phyloP scores from a whole-genome alignment of 2,888 invertebrate genomes.

The Onchidella celtica region DNA sequence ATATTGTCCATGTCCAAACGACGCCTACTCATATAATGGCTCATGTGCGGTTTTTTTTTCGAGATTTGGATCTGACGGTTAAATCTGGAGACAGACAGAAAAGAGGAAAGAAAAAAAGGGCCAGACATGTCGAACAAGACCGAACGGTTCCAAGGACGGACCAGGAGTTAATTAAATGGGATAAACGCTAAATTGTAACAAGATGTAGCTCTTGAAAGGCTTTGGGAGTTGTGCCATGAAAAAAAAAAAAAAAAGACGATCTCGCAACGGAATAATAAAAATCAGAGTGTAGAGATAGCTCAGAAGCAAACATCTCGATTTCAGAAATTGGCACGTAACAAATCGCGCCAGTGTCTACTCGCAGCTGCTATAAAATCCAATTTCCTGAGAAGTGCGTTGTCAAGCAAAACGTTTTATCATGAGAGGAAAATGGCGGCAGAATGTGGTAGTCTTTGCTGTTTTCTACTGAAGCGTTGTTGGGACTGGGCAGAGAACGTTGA shows the following conservation, averaged over 20 bases:
- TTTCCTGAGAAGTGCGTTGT: slow-evolving; percentile 24
- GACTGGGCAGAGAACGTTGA: not conserved
- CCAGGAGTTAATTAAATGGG: too few species aligned
- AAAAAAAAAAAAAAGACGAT: not conserved
- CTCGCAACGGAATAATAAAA: not conserved
- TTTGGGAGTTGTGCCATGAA: too few species aligned
- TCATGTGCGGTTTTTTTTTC: too few species aligned
- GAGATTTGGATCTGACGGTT: too few species aligned
- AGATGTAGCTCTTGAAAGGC: too few species aligned
- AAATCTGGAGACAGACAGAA: too few species aligned
- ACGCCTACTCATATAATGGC: too few species aligned
- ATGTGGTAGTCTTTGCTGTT: slow-evolving; percentile 15
- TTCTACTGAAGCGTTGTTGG: not conserved
- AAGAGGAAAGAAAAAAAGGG: not conserved
- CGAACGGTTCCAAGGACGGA: too few species aligned
- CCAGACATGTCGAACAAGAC: not conserved
- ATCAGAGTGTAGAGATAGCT: not conserved
- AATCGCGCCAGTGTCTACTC: not conserved
- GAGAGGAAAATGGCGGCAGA: slow-evolving; percentile 22
- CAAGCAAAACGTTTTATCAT: slow-evolving; percentile 29
- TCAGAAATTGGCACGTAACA: not conserved
- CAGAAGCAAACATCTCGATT: slow-evolving; percentile 1
- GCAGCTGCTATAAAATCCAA: slow-evolving; percentile 1
- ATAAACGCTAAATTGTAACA: too few species aligned
- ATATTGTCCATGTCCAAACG: too few species aligned